Evolutionary conservation across 2,797 vertebrate genomes (phyloP).

Genomic region (Acrocephalus scirpaceus): DNA sequence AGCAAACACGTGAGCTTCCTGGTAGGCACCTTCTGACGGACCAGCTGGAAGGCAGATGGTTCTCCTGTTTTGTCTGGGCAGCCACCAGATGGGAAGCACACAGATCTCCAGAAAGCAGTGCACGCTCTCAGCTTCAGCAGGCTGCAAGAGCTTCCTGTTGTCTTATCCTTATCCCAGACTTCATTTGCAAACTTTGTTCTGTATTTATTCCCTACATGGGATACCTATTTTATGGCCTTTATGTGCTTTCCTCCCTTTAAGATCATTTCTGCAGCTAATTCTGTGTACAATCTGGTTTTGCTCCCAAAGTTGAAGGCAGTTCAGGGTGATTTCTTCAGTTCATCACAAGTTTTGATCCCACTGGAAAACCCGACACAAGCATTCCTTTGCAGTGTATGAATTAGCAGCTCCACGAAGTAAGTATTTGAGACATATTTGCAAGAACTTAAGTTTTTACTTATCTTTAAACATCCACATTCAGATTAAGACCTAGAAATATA

Average conservation of each 20-base stretch:
- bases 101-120: background rate
- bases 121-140: background rate
- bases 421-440: background rate
- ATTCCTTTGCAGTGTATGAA: background rate
- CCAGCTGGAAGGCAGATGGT: slow-evolving; percentile 65
- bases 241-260: background rate
- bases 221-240: background rate
- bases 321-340: background rate
- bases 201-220: background rate
- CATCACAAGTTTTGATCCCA: background rate
- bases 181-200: background rate
- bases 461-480: background rate
- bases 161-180: background rate
- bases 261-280: background rate
- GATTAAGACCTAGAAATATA: background rate
- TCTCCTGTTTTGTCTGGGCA: slow-evolving; percentile 53
- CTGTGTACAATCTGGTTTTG: background rate
- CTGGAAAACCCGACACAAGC: background rate
- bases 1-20: background rate
- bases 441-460: background rate
- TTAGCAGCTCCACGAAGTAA: background rate
- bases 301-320: background rate
- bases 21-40: background rate
- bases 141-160: background rate
- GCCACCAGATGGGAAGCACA: slow-evolving; percentile 39